These are phyloP conservation scores for Rhipidura dahli DNA, from an alignment of 2,113 vertebrate genomes.

Conservation along the genomic window DNA sequence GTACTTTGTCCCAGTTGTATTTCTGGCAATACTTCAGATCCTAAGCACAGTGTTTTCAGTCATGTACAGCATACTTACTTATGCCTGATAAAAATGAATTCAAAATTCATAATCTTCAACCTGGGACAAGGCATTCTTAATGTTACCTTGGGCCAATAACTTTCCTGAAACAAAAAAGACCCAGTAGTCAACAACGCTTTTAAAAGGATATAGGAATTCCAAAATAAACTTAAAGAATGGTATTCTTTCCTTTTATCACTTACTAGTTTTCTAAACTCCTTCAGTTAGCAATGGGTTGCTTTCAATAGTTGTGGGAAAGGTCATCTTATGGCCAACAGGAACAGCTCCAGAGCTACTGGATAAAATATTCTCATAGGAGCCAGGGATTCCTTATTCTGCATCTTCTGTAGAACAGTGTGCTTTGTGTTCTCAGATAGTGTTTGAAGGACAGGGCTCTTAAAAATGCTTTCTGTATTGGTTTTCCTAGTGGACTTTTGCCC, in stretches of 20 bases:
- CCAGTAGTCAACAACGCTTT: not conserved
- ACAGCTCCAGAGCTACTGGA: not conserved
- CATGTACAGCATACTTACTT: not conserved
- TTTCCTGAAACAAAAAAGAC: not conserved
- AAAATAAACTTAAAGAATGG: not conserved
- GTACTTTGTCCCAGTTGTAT: not conserved
- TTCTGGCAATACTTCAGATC: not conserved
- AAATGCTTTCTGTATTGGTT: not conserved
- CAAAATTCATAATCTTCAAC: not conserved
- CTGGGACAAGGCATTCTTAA: not conserved
- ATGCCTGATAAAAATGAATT: not conserved
- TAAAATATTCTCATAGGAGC: not conserved
- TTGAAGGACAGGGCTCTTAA: not conserved
- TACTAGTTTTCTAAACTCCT: not conserved
- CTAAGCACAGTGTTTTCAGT: not conserved
- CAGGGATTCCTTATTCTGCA: not conserved
- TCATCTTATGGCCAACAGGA: not conserved
- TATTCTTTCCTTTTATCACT: not conserved
- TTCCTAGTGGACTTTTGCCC: not conserved
- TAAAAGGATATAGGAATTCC: not conserved
- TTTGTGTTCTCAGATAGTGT: not conserved
- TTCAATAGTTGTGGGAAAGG: not conserved
- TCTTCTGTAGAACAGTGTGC: not conserved
- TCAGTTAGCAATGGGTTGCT: not conserved
- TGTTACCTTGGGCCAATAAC: not conserved